These are phyloP conservation scores for Mustela lutreola DNA, from an alignment of 2,113 vertebrate species.

Conservation along the genomic window DNA sequence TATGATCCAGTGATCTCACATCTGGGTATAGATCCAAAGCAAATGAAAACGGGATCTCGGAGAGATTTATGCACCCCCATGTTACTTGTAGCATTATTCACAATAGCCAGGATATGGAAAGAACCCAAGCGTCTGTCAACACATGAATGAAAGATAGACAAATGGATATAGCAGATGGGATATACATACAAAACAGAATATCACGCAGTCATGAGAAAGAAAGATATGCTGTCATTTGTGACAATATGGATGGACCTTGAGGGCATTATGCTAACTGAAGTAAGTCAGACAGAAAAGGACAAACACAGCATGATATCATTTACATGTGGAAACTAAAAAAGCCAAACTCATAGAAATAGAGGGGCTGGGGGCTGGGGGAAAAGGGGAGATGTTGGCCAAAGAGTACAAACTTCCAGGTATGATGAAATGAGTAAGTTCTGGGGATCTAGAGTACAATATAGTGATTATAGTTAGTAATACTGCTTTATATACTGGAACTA, in stretches of 20 bases:
- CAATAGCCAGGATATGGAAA: not conserved
- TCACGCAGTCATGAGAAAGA: not conserved
- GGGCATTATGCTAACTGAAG: not conserved
- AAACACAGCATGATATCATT: not conserved
- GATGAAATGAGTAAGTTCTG: not conserved
- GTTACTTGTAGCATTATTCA: not conserved
- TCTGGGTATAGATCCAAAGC: not conserved
- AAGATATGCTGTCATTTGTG: not conserved
- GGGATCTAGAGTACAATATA: not conserved
- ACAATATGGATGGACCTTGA: not conserved
- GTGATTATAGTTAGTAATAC: not conserved
- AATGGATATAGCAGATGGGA: not conserved
- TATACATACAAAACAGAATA: not conserved
- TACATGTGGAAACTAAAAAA: not conserved
- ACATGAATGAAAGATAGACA: not conserved
- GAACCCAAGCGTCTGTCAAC: not conserved
- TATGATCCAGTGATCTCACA: not conserved
- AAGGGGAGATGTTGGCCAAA: not conserved
- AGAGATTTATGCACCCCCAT: not conserved
- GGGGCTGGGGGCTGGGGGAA: no score
- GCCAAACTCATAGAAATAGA: not conserved
- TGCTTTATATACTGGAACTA: not conserved
- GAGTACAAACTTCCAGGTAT: not conserved
- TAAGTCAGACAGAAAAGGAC: not conserved
- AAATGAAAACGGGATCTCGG: not conserved